phyloP scores from a whole-genome alignment of 2,113 vertebrate genomes.

The Cyprinodon brontotheroides region DNA sequence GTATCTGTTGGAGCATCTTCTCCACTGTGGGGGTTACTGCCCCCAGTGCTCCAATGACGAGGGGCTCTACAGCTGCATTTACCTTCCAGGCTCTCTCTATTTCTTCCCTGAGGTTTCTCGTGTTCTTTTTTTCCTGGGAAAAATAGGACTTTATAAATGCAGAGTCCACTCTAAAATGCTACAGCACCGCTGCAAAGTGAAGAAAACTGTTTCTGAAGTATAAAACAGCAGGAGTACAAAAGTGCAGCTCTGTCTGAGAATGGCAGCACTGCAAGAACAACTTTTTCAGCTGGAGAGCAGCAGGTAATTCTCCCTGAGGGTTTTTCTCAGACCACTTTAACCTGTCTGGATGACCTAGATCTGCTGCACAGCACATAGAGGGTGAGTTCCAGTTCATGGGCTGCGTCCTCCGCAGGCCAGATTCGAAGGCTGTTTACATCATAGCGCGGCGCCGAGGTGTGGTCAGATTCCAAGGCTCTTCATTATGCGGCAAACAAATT shows the following conservation, averaged over 20 bases:
- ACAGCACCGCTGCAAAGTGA: neutral
- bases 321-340: slow-evolving; percentile 3
- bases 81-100: too few species aligned
- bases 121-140: neutral
- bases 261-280: neutral
- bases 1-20: too few species aligned
- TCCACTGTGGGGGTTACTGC: too few species aligned
- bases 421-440: too few species aligned
- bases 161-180: neutral
- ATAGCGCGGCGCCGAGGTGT: too few species aligned
- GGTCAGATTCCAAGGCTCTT: too few species aligned
- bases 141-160: neutral
- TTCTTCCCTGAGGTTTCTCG: too few species aligned
- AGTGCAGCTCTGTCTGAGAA: slow-evolving; percentile 10
- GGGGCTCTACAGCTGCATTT: too few species aligned
- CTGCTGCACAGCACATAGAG: slow-evolving; percentile 1
- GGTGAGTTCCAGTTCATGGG: too few species aligned
- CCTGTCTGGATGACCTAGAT: slow-evolving; percentile 8
- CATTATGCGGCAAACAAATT: too few species aligned
- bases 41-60: too few species aligned
- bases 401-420: too few species aligned
- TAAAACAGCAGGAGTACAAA: neutral
- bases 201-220: neutral
- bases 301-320: slow-evolving; percentile 24
- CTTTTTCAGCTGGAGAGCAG: slow-evolving; percentile 5